Conservation (phyloP, 37 sponge, comb jelly and placozoan genomes). For the Cliona cf. orientalis region DNA sequence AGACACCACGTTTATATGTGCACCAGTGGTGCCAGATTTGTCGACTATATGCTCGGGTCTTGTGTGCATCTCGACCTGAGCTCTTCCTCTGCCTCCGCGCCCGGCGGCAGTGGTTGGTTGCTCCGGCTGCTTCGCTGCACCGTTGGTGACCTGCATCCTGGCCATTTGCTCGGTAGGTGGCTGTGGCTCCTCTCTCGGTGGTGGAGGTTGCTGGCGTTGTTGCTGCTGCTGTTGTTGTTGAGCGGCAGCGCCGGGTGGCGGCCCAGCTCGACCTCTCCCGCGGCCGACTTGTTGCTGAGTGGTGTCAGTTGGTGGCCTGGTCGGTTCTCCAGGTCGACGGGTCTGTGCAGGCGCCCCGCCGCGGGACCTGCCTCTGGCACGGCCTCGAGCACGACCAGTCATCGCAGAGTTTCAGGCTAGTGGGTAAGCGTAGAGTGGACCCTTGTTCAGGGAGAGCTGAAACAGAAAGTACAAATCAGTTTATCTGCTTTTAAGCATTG, state of each 20-base stretch:
- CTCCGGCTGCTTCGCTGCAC: neutral
- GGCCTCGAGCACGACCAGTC: conserved; percentile 51
- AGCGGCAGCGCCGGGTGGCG: conserved; percentile 22
- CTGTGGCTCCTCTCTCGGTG: neutral
- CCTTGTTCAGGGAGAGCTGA: too few relatives aligned
- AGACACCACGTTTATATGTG: conserved; percentile 39
- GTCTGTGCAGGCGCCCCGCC: conserved; percentile 23
- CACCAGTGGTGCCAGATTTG: conserved; percentile 74
- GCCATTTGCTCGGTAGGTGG: conserved; percentile 31
- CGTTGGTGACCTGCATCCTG: neutral
- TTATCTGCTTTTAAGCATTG: too few relatives aligned
- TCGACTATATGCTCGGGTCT: conserved; percentile 75
- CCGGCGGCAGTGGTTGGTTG: neutral
- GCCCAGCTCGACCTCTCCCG: conserved; percentile 64
- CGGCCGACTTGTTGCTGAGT: conserved; percentile 57
- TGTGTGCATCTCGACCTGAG: conserved; percentile 41
- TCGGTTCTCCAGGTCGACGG: conserved; percentile 53
- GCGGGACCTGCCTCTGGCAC: conserved; percentile 60
- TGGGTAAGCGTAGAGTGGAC: too few relatives aligned
- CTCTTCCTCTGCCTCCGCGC: conserved; percentile 22
- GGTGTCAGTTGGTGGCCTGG: neutral
- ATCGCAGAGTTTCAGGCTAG: too few relatives aligned
- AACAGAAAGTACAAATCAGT: too few relatives aligned
- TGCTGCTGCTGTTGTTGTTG: conserved; percentile 1
- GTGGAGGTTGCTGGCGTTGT: neutral